Evolutionary conservation across 1,140 invertebrate genomes (phyloP).

Genomic region (Gonatopus flavifemur): DNA sequence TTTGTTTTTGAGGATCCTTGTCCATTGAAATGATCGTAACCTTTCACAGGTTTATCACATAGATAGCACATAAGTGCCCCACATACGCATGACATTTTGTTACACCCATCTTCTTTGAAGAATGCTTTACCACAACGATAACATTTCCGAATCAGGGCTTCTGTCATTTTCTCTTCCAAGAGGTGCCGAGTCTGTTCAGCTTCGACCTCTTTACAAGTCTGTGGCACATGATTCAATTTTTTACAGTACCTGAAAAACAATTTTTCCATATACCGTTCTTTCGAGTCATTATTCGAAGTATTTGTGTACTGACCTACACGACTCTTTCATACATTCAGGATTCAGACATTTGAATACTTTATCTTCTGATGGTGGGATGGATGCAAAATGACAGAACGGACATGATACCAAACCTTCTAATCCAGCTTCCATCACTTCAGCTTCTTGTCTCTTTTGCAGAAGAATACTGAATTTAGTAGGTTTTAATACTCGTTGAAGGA

Average conservation of each 20-base stretch:
- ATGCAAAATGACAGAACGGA: constrained; percentile 67
- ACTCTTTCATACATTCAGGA: constrained; percentile 67
- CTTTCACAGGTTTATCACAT: constrained; percentile 61
- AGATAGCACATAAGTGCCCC: constrained; percentile 72
- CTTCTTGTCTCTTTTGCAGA: constrained; percentile 59
- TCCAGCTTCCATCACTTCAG: constrained; percentile 63
- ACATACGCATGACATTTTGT: constrained; percentile 72
- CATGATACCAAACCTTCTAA: constrained; percentile 65
- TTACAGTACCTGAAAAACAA: constrained; percentile 59
- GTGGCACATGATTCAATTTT: constrained; percentile 66
- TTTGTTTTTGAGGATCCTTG: constrained; percentile 35
- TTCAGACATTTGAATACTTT: constrained; percentile 68
- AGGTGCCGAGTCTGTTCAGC: constrained; percentile 59
- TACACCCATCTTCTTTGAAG: constrained; percentile 69
- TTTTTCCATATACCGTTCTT: constrained; percentile 2
- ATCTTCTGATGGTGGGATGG: constrained; percentile 62
- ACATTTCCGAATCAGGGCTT: constrained; percentile 67
- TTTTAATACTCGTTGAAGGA: constrained; percentile 57
- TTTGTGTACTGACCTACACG: constrained; percentile 59
- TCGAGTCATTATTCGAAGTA: constrained; percentile 8
- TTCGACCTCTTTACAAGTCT: constrained; percentile 65
- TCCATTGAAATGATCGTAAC: constrained; percentile 66
- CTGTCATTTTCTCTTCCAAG: constrained; percentile 69
- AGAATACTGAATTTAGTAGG: constrained; percentile 61
- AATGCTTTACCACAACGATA: constrained; percentile 63